These are phyloP conservation scores for Pristionchus exspectatus DNA, from an alignment of 2,888 invertebrate genomes.

Conservation along the genomic window DNA sequence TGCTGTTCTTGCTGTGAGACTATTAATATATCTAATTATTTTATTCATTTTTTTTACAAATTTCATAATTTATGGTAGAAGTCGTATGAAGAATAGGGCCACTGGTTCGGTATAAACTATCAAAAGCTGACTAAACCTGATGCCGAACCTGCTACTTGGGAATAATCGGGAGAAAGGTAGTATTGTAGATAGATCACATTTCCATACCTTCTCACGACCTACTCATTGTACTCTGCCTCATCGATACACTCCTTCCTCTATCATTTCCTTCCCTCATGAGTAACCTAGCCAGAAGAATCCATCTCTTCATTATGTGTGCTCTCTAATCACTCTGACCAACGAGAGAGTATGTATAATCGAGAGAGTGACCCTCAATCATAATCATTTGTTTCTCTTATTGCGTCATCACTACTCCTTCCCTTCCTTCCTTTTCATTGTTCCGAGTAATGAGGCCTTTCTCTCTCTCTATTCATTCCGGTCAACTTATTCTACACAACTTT, in stretches of 20 bases:
- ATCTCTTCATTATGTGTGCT: not conserved
- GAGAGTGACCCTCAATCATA: not conserved
- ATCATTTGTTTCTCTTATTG: not conserved
- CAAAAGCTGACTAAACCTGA: no score
- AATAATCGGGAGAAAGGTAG: not conserved
- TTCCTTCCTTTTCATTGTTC: not conserved
- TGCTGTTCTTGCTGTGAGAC: conserved; percentile 63
- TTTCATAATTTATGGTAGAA: no score
- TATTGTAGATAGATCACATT: not conserved
- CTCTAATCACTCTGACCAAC: not conserved
- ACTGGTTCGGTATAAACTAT: no score
- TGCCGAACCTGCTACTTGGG: not conserved
- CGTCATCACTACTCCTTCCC: conserved; percentile 15
- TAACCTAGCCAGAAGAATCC: not conserved
- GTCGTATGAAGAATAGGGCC: no score
- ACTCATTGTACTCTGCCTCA: conserved; percentile 32
- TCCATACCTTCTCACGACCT: not conserved
- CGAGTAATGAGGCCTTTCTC: conserved; percentile 10
- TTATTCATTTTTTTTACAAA: no score
- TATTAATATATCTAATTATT: no score
- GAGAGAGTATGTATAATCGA: not conserved
- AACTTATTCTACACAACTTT: not conserved
- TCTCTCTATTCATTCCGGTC: conserved; percentile 42
- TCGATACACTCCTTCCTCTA: not conserved
- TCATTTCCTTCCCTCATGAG: not conserved